Evolutionary conservation across 2,888 invertebrate genomes (phyloP), one percentile per base, ranked within the genome.

Genomic region (Metallyticus violacea): DNA sequence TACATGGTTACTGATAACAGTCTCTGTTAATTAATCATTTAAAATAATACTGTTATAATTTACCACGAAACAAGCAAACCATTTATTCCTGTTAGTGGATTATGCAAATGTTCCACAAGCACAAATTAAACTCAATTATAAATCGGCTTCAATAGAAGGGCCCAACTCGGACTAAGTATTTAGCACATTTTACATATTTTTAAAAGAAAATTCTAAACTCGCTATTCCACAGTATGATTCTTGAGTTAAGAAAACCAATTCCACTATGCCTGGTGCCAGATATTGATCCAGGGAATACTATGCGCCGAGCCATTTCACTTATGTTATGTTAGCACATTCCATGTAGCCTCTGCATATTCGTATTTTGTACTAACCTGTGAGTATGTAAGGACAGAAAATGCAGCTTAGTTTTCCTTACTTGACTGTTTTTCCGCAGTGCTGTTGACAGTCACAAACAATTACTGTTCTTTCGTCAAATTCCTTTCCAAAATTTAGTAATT

Each of bases 211-310:
- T 15, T 1, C 26, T 77, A 26, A 79, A 79, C 26, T 4, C 22
- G 26, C 79, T 27, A 79, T 15, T 5, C 26, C 79, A 77, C 77
- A 77, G 6, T 27, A 27, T 25, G 26, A 27, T 29, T 81, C 28
- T 3, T 62, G 40, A 62, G 40, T 62, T 62, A 62, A 22, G 40
- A 62, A 62, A 62, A 62, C 40, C 30, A 26, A 25, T 80, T 40
- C 28, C 79, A 86, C 79, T 30, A 86, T 77, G 82, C 62, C 79
- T 30, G 83, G 84, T 84, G 40, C 26, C 25, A 25, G 76, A 62
- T 86, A 86, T 86, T 83, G 86, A 86, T 86, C 86, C 86, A 79
- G 30, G 25, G 62, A 86, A 40, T 30, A 77, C 22, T 79, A 28
- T 80, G 27, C 30, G 25, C 40, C n/a, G 30, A 30, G 25, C 81